Conservation (phyloP, 2,113 vertebrate genomes). For the Platichthys stellatus region DNA sequence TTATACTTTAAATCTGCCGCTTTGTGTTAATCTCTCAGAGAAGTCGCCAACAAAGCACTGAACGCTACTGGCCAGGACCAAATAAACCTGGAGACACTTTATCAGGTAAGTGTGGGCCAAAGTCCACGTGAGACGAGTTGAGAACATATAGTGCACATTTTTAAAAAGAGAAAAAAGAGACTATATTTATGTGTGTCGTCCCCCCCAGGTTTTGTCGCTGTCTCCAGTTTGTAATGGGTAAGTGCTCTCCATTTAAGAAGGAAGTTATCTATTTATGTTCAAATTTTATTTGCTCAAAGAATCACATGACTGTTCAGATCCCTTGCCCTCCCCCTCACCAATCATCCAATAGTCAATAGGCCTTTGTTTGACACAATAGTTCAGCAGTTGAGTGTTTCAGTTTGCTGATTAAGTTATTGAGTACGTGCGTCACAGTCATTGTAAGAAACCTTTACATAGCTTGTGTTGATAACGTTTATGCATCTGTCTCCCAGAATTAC, state of each 20-base stretch:
- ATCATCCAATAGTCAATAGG: conserved; percentile 23
- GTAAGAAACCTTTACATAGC: neutral
- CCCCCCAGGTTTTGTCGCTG: conserved; percentile 76
- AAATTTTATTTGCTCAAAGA: neutral
- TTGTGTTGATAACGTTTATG: neutral
- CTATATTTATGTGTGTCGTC: neutral
- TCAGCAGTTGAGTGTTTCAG: conserved; percentile 2
- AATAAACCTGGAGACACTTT: conserved; percentile 86
- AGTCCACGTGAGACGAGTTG: neutral
- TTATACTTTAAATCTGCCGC: neutral
- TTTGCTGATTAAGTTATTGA: neutral
- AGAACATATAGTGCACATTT: neutral
- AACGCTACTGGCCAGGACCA: conserved; percentile 88
- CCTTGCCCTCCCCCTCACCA: conserved; percentile 4
- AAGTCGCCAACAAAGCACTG: conserved; percentile 87
- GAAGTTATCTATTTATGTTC: neutral
- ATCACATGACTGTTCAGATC: conserved; percentile 42
- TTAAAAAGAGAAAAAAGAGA: neutral
- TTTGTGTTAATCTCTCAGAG: conserved; percentile 74
- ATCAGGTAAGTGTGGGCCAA: conserved; percentile 80
- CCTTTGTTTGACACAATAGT: conserved; percentile 25
- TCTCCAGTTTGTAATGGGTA: conserved; percentile 79
- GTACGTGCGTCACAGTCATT: neutral
- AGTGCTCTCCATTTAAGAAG: conserved; percentile 31
- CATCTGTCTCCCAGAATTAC: conserved; percentile 64